Evolutionary conservation across 2,888 invertebrate genomes (phyloP).

Genomic region (Chrysomela aeneicollis): DNA sequence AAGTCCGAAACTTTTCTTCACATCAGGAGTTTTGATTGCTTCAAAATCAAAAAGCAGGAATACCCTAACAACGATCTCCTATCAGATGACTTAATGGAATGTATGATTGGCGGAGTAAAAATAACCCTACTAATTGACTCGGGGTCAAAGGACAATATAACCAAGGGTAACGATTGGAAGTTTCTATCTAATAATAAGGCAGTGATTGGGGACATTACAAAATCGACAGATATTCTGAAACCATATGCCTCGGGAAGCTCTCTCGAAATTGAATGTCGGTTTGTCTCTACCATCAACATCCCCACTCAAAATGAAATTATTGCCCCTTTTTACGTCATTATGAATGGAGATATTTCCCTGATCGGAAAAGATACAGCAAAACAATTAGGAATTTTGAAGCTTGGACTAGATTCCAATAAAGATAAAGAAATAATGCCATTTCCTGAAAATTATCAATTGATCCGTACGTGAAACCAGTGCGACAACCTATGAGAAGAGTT

Average conservation of each 20-base stretch:
- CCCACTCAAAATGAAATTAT: slow-evolving; percentile 27
- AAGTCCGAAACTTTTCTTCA: no score
- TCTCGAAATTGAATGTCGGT: neutral
- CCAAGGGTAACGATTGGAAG: slow-evolving; percentile 13
- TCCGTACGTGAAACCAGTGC: slow-evolving; percentile 16
- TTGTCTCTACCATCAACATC: slow-evolving; percentile 29
- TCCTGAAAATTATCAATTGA: slow-evolving; percentile 36
- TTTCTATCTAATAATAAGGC: neutral
- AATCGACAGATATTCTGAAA: slow-evolving; percentile 28
- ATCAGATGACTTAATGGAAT: slow-evolving; percentile 34
- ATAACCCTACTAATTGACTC: slow-evolving; percentile 40
- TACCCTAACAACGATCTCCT: no score
- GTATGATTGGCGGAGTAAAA: slow-evolving; percentile 35
- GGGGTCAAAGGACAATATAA: slow-evolving; percentile 39
- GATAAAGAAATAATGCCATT: slow-evolving; percentile 24
- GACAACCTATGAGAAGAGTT: no score
- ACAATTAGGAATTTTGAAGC: slow-evolving; percentile 38
- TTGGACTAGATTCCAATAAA: slow-evolving; percentile 31
- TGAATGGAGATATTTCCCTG: slow-evolving; percentile 33
- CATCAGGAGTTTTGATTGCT: no score
- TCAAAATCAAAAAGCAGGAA: no score
- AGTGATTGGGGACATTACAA: no score
- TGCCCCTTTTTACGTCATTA: slow-evolving; percentile 35
- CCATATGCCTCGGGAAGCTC: slow-evolving; percentile 25
- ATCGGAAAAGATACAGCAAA: slow-evolving; percentile 40